Evolutionary conservation across 2,113 vertebrate species (phyloP).

Genomic region (Oostethus manadensis): DNA sequence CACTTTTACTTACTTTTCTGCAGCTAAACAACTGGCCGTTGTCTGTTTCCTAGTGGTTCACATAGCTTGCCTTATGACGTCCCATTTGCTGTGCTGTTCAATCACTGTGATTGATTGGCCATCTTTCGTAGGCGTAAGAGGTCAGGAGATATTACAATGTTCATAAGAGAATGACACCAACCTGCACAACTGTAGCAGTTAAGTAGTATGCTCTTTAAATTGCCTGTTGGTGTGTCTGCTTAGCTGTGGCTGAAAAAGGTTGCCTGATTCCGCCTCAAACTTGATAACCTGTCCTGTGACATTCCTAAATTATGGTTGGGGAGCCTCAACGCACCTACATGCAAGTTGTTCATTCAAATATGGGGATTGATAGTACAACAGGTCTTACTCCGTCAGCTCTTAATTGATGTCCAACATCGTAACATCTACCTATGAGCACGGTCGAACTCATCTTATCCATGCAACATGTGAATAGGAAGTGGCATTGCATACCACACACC

Average conservation of each 20-base stretch:
- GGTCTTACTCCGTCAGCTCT: conserved; percentile 21
- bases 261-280: conserved; percentile 25
- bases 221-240: conserved; percentile 34
- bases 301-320: conserved; percentile 17
- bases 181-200: no score
- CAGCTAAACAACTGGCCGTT: no score
- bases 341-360: conserved; percentile 24
- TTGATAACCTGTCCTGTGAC: conserved; percentile 33
- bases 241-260: background rate
- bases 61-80: no score
- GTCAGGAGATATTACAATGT: no score
- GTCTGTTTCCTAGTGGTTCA: no score
- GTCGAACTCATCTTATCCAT: conserved; percentile 19
- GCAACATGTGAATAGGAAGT: conserved; percentile 3
- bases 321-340: background rate
- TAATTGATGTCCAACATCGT: background rate
- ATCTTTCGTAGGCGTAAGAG: background rate
- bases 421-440: conserved; percentile 30
- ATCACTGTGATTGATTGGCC: background rate
- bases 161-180: no score
- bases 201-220: conserved; percentile 18
- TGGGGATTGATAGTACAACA: conserved; percentile 11
- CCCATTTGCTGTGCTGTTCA: background rate
- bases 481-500: background rate
- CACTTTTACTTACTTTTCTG: background rate